Evolutionary conservation across 2,888 invertebrate genomes (phyloP), one percentile per base, ranked within the genome.

Genomic region (Drosophila paracracens): DNA sequence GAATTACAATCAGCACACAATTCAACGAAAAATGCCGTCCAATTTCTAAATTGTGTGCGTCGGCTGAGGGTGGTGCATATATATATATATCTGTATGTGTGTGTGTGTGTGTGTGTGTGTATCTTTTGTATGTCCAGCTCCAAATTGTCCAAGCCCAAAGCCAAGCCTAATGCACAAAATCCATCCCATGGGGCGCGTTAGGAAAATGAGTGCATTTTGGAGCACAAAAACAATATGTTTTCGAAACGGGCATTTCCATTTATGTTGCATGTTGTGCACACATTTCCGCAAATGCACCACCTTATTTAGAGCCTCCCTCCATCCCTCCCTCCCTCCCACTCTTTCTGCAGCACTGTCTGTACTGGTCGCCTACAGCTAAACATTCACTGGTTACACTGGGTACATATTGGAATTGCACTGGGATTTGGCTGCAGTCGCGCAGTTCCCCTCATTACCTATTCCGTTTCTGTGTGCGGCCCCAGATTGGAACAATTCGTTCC

Each of bases 1-100:
- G 90, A 87, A 87, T 87, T 87, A 87, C 90, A 87, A 87, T 87
- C 90, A 90, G 90, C 89, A 90, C 90, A 87, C 90, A 87, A 90
- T 87, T 87, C 87, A 87, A 87, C 87, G 90, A 87, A 87, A 90
- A 87, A 90, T 87, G 88, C 89, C 82, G 78, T 87, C 82, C 90
- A 87, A 87, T 89, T 89, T 89, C 89, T 84, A 87, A 87, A 87
- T 82, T 88, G 89, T 89, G 83, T 70, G 65, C 56, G 50, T 61
- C 61, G 61, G 66, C 65, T 31, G 56, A 63, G 48, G 48, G 46
- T 46, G 7, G 13, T 21, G 13, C 0, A 18, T 4, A 35, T 40
- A 2, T 10, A 0, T 0, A 11, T 0, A 11, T 40, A n/a, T n/a
- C 4, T 10, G 1, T n/a, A 6, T 25, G 1, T 46, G 1, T 25